Base-by-base conservation (phyloP, 2,113 vertebrate genomes). In the Marmota monax region DNA sequence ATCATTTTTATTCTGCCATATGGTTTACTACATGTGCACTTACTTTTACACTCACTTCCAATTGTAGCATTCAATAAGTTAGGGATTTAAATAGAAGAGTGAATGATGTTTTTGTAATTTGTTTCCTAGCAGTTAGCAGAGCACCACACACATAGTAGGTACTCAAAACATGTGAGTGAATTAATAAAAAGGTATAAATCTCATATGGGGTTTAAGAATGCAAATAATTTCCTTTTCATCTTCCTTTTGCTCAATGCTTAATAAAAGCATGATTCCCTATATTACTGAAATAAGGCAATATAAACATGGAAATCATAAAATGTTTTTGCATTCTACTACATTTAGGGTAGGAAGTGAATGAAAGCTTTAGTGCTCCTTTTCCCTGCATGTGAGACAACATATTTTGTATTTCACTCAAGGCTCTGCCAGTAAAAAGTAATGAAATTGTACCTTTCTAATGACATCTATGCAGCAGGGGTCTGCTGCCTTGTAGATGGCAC, bases 401-500 rank as follows among this genome's bases (percentile, higher is more conserved):
- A 72, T 92, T 98, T 97, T 96, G 61, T 91, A 96, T 97, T 97
- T 97, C 94, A 97, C 96, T 98, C 97, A 93, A 98, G 97, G 97
- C 97, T 97, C 90, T 98, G 96, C 96, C 92, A 97, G 77, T 95
- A 85, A 97, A 98, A 98, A 91, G 92, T 78, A 92, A 97, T 97
- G 94, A 97, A 92, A 94, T 96, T 74, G 48, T 97, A 84, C 95
- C 98, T 98, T 98, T 96, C 88, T 98, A 95, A 98, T 98, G 98
- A 95, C 61, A 88, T 97, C 90, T 67, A 34, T 94, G 86, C 96
- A 97, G 96, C 92, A 97, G 96, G 92, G 74, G 95, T 98, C 94
- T 97, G 74, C 95, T 92, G 98, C 98, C 95, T 97, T 76, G 32
- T 98, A 97, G 96, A 97, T 96, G 96, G 92, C 94, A 90, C 95